Percentiles rank a stretch among this genome's conserved stretches.
phyloP scores from a whole-genome alignment of 2,797 vertebrate species.

The Falco cherrug region DNA sequence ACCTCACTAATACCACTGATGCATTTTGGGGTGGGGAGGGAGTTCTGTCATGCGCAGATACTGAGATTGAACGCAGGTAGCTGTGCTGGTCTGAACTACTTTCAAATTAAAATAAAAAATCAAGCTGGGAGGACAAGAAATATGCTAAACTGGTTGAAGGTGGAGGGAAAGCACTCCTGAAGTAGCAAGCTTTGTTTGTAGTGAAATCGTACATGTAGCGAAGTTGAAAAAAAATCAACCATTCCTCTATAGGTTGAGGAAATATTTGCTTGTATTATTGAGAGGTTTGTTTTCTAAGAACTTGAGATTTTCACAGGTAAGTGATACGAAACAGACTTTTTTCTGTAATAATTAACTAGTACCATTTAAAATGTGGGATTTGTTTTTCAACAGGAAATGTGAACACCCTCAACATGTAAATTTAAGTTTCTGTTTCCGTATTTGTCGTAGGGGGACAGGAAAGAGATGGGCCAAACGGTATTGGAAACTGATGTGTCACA shows the following conservation, averaged over 20 bases:
- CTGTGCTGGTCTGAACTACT: neutral
- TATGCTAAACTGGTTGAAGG: neutral
- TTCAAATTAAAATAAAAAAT: neutral
- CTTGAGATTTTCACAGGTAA: neutral
- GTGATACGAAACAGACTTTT: neutral
- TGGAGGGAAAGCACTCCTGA: neutral
- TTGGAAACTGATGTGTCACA: neutral
- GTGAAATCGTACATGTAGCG: neutral
- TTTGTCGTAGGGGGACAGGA: neutral
- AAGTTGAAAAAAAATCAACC: neutral
- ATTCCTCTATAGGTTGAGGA: neutral
- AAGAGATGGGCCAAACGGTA: neutral
- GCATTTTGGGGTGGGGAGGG: neutral
- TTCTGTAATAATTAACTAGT: neutral
- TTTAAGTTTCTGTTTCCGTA: neutral
- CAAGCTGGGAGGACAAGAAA: neutral
- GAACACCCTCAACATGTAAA: neutral
- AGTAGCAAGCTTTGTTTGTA: neutral
- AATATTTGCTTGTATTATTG: neutral
- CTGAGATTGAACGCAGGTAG: neutral
- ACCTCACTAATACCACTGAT: neutral
- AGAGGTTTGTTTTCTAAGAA: neutral
- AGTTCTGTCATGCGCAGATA: neutral
- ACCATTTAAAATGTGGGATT: neutral
- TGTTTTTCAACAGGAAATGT: neutral